phyloP scores from a whole-genome alignment of 1,140 invertebrate species.

The Listronotus oregonensis region DNA sequence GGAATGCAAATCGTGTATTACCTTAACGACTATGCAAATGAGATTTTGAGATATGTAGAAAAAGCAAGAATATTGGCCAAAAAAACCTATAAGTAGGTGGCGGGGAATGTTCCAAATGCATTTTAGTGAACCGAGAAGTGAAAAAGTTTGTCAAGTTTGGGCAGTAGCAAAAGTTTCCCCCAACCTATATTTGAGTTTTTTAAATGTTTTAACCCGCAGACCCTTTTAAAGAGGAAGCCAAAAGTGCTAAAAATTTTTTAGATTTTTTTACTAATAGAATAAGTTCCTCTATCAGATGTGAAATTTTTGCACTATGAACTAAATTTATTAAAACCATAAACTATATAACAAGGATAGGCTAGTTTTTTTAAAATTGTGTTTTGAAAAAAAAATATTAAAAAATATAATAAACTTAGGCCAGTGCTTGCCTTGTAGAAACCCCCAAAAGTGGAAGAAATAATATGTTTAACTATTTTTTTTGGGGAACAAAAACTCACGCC shows the following conservation, averaged over 20 bases:
- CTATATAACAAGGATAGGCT: no score
- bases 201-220: constrained; percentile 14
- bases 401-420: no score
- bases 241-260: constrained; percentile 7
- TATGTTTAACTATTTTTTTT: no score
- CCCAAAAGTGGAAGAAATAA: no score
- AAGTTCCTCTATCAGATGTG: no score
- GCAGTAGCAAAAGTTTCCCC: constrained; percentile 70
- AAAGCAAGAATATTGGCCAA: constrained; percentile 67
- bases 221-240: not conserved
- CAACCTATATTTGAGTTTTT: constrained; percentile 58
- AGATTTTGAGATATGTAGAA: constrained; percentile 79
- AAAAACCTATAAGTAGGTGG: constrained; percentile 76
- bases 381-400: no score
- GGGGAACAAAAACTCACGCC: no score
- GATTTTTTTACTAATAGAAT: not conserved
- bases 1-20: constrained; percentile 74
- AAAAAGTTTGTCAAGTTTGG: constrained; percentile 71
- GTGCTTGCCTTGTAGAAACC: no score
- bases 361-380: no score
- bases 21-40: constrained; percentile 61
- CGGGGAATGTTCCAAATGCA: constrained; percentile 76
- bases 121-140: constrained; percentile 77
- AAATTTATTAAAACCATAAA: no score
- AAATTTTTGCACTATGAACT: no score